phyloP scores from a whole-genome alignment of 1,140 invertebrate species.

The Hypsibius dujardini region DNA sequence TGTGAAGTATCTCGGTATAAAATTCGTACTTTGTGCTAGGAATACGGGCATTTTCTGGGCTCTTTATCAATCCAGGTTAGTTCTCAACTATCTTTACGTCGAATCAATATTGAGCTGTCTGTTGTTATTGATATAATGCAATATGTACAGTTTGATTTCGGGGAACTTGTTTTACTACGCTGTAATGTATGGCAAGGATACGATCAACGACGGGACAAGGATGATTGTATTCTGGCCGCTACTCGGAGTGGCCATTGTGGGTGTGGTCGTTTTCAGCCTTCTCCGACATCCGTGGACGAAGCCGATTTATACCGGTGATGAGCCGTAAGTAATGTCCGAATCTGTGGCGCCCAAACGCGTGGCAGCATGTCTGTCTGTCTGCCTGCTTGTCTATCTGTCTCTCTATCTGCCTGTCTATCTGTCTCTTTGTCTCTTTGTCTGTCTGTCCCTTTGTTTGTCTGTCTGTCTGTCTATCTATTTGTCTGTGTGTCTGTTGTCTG shows the following conservation, averaged over 20 bases:
- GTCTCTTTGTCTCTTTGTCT: too few species aligned
- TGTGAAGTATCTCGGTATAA: constrained; percentile 34
- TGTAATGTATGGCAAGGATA: constrained; percentile 55
- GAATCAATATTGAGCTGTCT: not conserved
- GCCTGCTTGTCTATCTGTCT: too few species aligned
- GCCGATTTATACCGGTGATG: too few species aligned
- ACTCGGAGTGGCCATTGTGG: constrained; percentile 43
- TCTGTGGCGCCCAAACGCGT: not conserved
- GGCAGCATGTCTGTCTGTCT: not conserved
- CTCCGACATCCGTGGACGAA: constrained; percentile 35
- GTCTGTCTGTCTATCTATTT: too few species aligned
- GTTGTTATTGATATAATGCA: constrained; percentile 24
- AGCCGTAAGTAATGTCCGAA: too few species aligned
- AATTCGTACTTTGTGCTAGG: too few species aligned
- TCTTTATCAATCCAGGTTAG: constrained; percentile 66
- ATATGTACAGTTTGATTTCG: constrained; percentile 67
- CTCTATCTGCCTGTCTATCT: too few species aligned
- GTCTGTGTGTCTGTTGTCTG: too few species aligned
- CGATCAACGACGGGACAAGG: constrained; percentile 45
- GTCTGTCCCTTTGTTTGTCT: too few species aligned
- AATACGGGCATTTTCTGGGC: constrained; percentile 93
- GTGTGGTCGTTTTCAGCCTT: constrained; percentile 47
- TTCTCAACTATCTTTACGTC: not conserved
- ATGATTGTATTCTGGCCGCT: constrained; percentile 56
- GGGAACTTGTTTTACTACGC: constrained; percentile 85